Evolutionary conservation across 1,140 invertebrate genomes (phyloP).

Genomic region (Aculops lycopersici): DNA sequence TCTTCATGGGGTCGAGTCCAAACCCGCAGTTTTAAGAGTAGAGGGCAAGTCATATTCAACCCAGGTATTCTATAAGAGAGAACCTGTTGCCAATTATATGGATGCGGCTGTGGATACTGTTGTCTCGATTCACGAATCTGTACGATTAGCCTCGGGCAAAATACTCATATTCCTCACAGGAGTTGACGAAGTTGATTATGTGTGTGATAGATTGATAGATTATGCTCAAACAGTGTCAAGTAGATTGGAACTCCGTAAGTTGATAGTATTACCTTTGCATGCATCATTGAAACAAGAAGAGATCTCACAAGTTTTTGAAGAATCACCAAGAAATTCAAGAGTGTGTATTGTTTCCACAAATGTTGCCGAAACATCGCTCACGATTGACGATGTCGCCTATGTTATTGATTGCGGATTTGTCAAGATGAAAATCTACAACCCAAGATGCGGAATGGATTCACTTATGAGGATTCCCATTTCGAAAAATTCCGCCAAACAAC

Average conservation of each 20-base stretch:
- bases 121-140: conserved; percentile 52
- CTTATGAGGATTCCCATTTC: conserved; percentile 52
- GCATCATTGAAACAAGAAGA: conserved; percentile 47
- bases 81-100: conserved; percentile 64
- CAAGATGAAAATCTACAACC: conserved; percentile 69
- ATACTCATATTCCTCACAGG: conserved; percentile 77
- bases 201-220: conserved; percentile 25
- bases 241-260: conserved; percentile 25
- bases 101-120: conserved; percentile 49
- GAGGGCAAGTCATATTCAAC: conserved; percentile 63
- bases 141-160: conserved; percentile 38
- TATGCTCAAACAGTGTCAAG: conserved; percentile 11
- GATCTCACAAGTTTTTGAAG: conserved; percentile 56
- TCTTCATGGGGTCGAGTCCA: conserved; percentile 20
- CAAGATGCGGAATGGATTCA: conserved; percentile 44
- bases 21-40: conserved; percentile 47
- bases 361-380: conserved; percentile 83
- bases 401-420: conserved; percentile 39
- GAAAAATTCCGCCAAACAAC: conserved; percentile 56
- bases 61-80: conserved; percentile 44
- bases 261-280: conserved; percentile 65
- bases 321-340: conserved; percentile 32
- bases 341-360: conserved; percentile 88
- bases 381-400: conserved; percentile 59
- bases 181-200: conserved; percentile 54